A percentile compares a stretch with the other conserved stretches of the same genome.
Evolutionary conservation across 23 tunicate species (phyloP).

Genomic region (Aplidium turbinatum): DNA sequence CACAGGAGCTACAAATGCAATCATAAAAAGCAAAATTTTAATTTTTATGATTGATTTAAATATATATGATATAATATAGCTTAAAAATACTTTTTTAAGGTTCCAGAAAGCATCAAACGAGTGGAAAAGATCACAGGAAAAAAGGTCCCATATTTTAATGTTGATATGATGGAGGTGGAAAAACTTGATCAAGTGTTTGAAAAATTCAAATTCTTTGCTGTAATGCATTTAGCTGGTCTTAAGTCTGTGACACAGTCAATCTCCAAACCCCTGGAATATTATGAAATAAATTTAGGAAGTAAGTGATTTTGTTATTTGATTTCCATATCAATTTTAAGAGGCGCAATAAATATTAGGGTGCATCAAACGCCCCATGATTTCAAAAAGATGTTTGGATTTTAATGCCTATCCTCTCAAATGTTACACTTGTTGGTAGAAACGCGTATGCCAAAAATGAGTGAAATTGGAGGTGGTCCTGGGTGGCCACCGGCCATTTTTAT

Average conservation of each 20-base stretch:
- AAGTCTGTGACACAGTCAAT: conserved; percentile 97
- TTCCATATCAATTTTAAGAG: no score
- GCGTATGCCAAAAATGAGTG: no score
- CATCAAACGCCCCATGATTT: no score
- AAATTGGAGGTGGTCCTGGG: no score
- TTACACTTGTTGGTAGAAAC: no score
- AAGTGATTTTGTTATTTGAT: neutral
- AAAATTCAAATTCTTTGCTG: conserved; percentile 68
- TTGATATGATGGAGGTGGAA: conserved; percentile 72
- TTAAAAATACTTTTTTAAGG: conserved; percentile 25
- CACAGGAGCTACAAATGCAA: no score
- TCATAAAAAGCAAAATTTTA: no score
- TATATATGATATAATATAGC: neutral
- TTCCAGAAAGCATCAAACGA: conserved; percentile 84
- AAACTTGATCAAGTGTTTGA: conserved; percentile 61
- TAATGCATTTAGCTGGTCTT: conserved; percentile 96
- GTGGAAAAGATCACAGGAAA: conserved; percentile 83
- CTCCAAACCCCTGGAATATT: conserved; percentile 84
- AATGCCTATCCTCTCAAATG: no score
- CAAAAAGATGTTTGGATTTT: no score
- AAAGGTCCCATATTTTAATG: conserved; percentile 55
- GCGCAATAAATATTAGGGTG: no score
- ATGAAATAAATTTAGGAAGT: conserved; percentile 95
- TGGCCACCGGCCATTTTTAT: no score
- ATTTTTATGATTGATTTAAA: no score